Conservation (phyloP, 2,888 invertebrate genomes). For the Drosophila nr. fundita region DNA sequence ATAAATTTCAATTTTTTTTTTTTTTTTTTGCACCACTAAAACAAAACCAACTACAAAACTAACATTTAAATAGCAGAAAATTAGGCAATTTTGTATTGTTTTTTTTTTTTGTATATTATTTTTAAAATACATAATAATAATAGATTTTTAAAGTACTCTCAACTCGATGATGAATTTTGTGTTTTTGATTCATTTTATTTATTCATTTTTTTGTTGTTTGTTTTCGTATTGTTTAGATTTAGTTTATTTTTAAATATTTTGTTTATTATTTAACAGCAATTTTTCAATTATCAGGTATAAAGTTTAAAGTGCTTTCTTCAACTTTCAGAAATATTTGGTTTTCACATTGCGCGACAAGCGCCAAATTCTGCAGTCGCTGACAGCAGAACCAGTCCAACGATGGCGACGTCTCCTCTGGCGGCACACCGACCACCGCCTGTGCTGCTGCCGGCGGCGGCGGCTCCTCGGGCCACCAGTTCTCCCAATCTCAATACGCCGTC, state of each 20-base stretch:
- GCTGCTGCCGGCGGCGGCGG: conserved; percentile 43
- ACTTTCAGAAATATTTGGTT: conserved; percentile 81
- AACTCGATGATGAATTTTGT: conserved; percentile 42
- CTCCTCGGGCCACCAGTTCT: conserved; percentile 75
- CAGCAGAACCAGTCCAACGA: conserved; percentile 72
- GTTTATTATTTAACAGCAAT: conserved; percentile 70
- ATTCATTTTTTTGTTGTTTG: conserved; percentile 10
- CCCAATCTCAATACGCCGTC: conserved; percentile 90
- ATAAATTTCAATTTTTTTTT: conserved; percentile 22
- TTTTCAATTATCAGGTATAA: conserved; percentile 81
- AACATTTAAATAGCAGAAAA: conserved; percentile 69
- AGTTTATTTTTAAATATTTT: conserved; percentile 23
- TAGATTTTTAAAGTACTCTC: conserved; percentile 54
- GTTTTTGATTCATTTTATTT: conserved; percentile 13
- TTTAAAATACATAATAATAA: conserved; percentile 67
- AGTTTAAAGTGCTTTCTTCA: conserved; percentile 76
- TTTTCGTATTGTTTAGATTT: conserved; percentile 17
- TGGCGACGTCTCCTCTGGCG: conserved; percentile 54
- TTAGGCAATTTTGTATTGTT: conserved; percentile 40
- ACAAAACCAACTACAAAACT: conserved; percentile 63
- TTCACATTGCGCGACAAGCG: conserved; percentile 76
- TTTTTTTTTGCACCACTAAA: conserved; percentile 46
- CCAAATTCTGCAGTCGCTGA: conserved; percentile 72
- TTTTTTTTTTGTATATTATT: conserved; percentile 57
- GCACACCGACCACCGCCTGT: conserved; percentile 15